Evolutionary conservation across 2,797 vertebrate genomes (phyloP), one percentile per base, ranked within the genome.

Genomic region (Helicolenus hilgendorfi): DNA sequence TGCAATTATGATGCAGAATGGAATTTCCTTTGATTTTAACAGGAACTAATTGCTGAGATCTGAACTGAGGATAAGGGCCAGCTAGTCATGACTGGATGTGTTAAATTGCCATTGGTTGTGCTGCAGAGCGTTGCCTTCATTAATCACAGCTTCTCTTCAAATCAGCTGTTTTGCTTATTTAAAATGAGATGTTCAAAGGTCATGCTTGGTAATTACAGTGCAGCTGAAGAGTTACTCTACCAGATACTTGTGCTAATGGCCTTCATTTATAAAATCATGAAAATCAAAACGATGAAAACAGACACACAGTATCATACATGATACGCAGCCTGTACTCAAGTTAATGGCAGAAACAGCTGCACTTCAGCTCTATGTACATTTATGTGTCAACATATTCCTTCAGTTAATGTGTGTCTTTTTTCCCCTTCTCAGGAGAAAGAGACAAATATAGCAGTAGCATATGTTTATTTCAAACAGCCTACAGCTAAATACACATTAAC

Each of bases 381-480:
- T 74, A 36, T 74, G 69, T 86, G 75, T 78, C 64, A 81, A 71
- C 36, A 86, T 67, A 81, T 77, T 79, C 4, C 45, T 83, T 79
- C 58, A 24, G 35, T 75, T 92, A 94, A 90, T 85, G 68, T 86
- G 58, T 59, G 18, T 20, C 22, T 86, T 70, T 68, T 72, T 69
- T 36, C 22, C 15, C 18, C 56, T 53, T 76, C 85, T 91, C 78
- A 13, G n/a, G 84, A 87, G 71, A 75, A 88, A 86, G 55, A 89
- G 86, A 88, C 91, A 91, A 88, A 94, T 91, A 90, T 94, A 94
- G 90, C 89, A 79, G 62, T 4, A 79, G 72, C 88, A 89, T 88
- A 92, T 94, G 92, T 95, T 95, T 92, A 91, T 94, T 95, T 93
- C 81, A 96, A 93, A 93, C 80, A 93, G 91, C 95, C 94, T 83